Percentiles rank a stretch among this genome's conserved stretches.
These are phyloP conservation scores for Apteryx owenii DNA, from an alignment of 2,113 vertebrate species.

Conservation along the genomic window DNA sequence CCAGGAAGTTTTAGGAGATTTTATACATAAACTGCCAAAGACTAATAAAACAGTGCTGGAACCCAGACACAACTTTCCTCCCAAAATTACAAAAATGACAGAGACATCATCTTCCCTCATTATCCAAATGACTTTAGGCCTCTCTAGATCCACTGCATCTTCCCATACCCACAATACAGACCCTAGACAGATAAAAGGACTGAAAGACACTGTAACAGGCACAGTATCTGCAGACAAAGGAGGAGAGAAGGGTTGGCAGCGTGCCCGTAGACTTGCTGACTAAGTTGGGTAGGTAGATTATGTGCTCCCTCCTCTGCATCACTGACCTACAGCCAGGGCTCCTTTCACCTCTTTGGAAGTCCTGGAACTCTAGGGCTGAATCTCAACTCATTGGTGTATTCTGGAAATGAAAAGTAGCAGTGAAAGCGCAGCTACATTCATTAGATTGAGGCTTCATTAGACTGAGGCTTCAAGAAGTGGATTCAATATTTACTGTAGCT, in stretches of 20 bases:
- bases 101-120: rapidly evolving
- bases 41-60: not conserved
- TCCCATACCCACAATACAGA: not conserved
- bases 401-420: not conserved
- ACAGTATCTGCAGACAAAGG: not conserved
- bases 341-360: too few relatives aligned
- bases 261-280: not conserved
- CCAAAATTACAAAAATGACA: not conserved
- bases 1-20: not conserved
- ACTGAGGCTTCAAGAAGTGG: not conserved
- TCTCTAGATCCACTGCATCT: not conserved
- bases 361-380: not conserved
- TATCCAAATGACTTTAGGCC: not conserved
- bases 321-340: not conserved
- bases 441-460: not conserved
- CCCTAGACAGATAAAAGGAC: rapidly evolving
- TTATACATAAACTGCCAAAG: not conserved
- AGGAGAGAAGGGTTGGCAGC: not conserved
- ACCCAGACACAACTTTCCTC: not conserved
- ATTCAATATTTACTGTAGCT: not conserved
- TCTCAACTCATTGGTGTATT: not conserved
- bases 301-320: rapidly evolving
- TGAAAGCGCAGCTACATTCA: not conserved
- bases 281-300: rapidly evolving
- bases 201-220: not conserved